Conservation (phyloP, 2,797 vertebrate species). For the Clarias pachynema region DNA sequence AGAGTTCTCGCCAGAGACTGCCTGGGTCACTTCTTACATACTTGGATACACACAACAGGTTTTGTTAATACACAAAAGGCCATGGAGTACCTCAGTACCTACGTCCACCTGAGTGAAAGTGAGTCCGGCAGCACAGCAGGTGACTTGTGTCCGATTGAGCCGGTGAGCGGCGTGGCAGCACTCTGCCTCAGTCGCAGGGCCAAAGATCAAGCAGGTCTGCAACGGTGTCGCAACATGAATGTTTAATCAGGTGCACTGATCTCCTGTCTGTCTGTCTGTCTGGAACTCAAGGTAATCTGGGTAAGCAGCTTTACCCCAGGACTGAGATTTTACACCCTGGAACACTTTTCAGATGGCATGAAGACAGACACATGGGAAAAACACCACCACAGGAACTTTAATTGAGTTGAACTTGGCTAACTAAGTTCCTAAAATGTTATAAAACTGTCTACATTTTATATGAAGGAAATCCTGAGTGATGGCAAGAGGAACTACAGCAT, state of each 20-base stretch:
- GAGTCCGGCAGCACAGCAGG: not conserved
- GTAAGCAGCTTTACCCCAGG: constrained; percentile 78
- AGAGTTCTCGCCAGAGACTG: not conserved
- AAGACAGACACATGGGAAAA: not conserved
- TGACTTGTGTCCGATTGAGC: constrained; percentile 40
- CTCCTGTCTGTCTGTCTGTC: constrained; percentile 59
- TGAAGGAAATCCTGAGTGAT: not conserved
- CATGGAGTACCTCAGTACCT: not conserved
- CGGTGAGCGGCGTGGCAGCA: constrained; percentile 2
- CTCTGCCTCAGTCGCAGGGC: constrained; percentile 58
- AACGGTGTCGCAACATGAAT: constrained; percentile 67
- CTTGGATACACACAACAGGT: not conserved
- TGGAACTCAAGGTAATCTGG: constrained; percentile 74
- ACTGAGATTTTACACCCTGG: constrained; percentile 66
- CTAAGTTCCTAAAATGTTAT: not conserved
- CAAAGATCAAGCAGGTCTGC: constrained; percentile 69
- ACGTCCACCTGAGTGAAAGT: not conserved
- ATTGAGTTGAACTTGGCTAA: not conserved
- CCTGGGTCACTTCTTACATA: not conserved
- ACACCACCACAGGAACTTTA: not conserved
- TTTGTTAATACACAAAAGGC: not conserved
- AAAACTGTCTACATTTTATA: not conserved
- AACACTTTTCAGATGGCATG: constrained; percentile 7
- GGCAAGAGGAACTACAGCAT: not conserved
- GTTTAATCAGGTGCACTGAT: constrained; percentile 74